Percentiles rank a stretch among this genome's conserved stretches.
Conservation (phyloP, 1,140 invertebrate genomes). For the Coelopa frigida region DNA sequence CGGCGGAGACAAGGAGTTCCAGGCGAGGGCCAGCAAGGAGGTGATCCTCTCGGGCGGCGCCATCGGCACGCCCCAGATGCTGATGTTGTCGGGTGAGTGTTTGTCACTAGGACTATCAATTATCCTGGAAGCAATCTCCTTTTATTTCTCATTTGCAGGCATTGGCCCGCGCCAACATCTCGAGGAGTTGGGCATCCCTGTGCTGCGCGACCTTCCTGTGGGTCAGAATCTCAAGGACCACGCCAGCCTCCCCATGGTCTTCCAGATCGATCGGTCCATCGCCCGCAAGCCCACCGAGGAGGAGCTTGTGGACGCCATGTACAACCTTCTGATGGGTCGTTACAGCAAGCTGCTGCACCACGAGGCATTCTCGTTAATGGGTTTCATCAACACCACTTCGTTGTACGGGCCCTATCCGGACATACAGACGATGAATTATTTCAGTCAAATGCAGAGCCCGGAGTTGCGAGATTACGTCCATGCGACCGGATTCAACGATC, state of each 20-base stretch:
- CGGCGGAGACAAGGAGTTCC: slow-evolving; percentile 44
- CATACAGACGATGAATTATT: slow-evolving; percentile 37
- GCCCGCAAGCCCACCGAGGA: slow-evolving; percentile 30
- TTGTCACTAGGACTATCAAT: neutral
- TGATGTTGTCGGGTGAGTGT: slow-evolving; percentile 52
- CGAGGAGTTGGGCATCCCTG: slow-evolving; percentile 45
- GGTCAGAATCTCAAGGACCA: slow-evolving; percentile 66
- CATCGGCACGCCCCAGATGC: slow-evolving; percentile 49
- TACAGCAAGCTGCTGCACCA: slow-evolving; percentile 31
- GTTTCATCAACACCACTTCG: slow-evolving; percentile 40
- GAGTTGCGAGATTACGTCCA: slow-evolving; percentile 28
- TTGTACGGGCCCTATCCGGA: slow-evolving; percentile 39
- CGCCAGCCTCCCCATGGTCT: slow-evolving; percentile 40
- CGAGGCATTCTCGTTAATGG: slow-evolving; percentile 36
- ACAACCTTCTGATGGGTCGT: slow-evolving; percentile 31
- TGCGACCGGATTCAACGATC: slow-evolving; percentile 43
- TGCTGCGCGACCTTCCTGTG: slow-evolving; percentile 55
- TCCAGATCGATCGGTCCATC: slow-evolving; percentile 35
- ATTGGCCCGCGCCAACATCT: slow-evolving; percentile 46
- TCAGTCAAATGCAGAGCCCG: slow-evolving; percentile 31
- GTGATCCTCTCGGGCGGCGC: slow-evolving; percentile 50
- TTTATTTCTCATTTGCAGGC: slow-evolving; percentile 23
- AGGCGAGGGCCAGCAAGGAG: slow-evolving; percentile 30
- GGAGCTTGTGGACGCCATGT: slow-evolving; percentile 37
- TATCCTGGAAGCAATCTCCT: neutral